Base-by-base conservation (phyloP, 2,888 invertebrate species). In the Nemurella pictetii region DNA sequence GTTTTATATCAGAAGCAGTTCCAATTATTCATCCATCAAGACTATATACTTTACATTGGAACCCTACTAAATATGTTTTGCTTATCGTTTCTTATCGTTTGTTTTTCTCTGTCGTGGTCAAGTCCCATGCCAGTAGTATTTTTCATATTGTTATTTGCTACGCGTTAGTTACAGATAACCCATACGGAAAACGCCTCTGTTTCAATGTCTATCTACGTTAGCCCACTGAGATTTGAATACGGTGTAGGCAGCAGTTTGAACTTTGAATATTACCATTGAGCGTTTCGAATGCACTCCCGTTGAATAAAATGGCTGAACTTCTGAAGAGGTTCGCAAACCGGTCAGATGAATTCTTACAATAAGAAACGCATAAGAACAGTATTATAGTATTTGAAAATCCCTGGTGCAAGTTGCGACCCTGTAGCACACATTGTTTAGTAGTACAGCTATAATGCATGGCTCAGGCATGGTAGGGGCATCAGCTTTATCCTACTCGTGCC, bases 261-360 rank as follows among this genome's bases (percentile, higher is more conserved):
- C 75, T 75, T 75, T 75, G 15, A 27, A 75, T 75, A 75, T 75
- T 75, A 75, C 28, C 75, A 75, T 27, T 4, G 20, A 55, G 55
- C 20, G 55, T 55, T 55, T 55, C 55, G 55, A 55, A 27, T 75
- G 75, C 75, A 75, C 75, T 75, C 75, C 75, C 75, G 75, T 2
- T 75, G 26, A 1, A 75, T 27, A 75, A 27, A 27, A 75, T n/a
- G 28, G 1, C 55, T 55, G 55, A 55, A 27, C 20, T 5, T n/a
- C 55, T 55, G 55, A 55, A 27, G 27, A 27, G 75, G 28, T 20
- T 28, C 12, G 25, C 12, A 75, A 75, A 75, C 75, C 75, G 75
- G 75, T 75, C 75, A 27, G 75, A 27, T 75, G 75, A 12, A 27
- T 25, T 75, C 9, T 75, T 27, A 75, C 75, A 75, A 75, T 27